phyloP scores from a whole-genome alignment of 1,140 invertebrate species.

The Pomacea maculata region DNA sequence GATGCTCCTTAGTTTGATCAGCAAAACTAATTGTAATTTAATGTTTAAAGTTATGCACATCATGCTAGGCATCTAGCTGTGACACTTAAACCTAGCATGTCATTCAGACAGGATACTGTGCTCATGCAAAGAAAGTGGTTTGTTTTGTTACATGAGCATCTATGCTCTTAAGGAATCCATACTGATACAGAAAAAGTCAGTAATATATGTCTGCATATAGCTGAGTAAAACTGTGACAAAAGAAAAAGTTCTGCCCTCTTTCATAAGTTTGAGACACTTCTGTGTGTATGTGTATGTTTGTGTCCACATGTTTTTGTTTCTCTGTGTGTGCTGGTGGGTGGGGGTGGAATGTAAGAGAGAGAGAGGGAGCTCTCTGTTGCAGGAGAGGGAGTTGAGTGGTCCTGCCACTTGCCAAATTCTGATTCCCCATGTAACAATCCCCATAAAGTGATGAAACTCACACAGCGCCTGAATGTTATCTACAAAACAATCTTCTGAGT shows the following conservation, averaged over 20 bases:
- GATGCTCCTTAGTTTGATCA: too few species aligned
- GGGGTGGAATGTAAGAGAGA: background rate
- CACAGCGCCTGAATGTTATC: background rate
- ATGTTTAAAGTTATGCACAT: background rate
- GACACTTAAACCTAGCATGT: background rate
- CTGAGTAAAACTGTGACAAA: background rate
- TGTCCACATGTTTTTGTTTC: background rate
- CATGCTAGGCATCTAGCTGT: background rate
- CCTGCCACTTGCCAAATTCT: background rate
- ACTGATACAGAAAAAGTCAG: background rate
- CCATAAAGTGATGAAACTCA: too few species aligned
- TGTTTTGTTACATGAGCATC: background rate
- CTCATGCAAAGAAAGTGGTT: background rate
- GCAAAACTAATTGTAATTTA: too few species aligned
- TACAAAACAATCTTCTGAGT: background rate
- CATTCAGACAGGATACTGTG: background rate
- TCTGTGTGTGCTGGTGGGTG: background rate
- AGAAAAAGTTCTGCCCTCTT: background rate
- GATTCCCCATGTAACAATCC: background rate
- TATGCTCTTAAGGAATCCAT: background rate
- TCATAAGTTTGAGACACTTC: background rate
- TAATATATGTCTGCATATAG: background rate
- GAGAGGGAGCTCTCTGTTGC: background rate
- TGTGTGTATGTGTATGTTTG: constrained; percentile 1
- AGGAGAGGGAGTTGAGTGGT: background rate